phyloP scores from a whole-genome alignment of 53 echinoderm and acorn worm genomes.

The Stichopus horrens region DNA sequence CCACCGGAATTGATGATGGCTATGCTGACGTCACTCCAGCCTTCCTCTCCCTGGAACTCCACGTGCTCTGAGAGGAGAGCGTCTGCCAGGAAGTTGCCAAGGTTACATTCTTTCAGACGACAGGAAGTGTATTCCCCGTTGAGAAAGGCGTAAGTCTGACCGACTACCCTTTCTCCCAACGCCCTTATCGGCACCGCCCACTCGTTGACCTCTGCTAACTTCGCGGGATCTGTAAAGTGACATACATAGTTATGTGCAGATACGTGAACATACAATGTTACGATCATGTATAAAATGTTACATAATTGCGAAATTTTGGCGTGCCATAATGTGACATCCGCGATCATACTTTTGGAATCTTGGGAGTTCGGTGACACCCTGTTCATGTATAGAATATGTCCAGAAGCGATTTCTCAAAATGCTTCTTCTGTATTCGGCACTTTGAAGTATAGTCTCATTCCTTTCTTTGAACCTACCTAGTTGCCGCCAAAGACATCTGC shows the following conservation, averaged over 20 bases:
- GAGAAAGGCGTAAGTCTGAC: constrained; percentile 43
- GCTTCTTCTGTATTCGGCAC: neutral
- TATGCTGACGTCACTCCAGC: constrained; percentile 56
- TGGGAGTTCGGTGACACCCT: neutral
- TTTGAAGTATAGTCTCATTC: too few relatives aligned
- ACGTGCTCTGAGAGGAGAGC: constrained; percentile 39
- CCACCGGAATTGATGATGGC: constrained; percentile 47
- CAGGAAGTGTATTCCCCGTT: constrained; percentile 24
- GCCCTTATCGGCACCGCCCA: constrained; percentile 12
- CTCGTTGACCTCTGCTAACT: constrained; percentile 7
- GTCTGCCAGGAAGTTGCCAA: constrained; percentile 53
- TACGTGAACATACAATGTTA: neutral
- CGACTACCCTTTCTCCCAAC: neutral
- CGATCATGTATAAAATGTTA: neutral
- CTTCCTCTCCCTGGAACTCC: constrained; percentile 9
- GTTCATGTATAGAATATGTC: neutral
- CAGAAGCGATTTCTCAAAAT: neutral
- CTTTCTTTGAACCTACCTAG: too few relatives aligned
- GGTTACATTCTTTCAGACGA: constrained; percentile 50
- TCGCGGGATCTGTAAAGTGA: neutral
- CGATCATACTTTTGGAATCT: neutral
- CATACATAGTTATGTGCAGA: neutral
- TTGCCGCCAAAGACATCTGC: too few relatives aligned
- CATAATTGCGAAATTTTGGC: neutral
- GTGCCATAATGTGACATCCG: neutral